Base-by-base conservation (phyloP, 2,888 invertebrate genomes). In the Ferdinandea cuprea region DNA sequence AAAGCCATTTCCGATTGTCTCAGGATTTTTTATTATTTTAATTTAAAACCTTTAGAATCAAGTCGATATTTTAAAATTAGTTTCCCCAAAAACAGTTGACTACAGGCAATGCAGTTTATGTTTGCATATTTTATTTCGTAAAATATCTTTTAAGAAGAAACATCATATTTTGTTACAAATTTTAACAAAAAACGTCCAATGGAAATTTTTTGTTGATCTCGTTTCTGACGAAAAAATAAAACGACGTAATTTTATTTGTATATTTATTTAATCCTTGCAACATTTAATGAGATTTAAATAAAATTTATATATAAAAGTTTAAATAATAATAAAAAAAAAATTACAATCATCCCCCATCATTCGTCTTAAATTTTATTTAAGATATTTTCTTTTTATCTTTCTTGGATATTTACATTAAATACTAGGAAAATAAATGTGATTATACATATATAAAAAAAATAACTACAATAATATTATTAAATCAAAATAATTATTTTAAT, bases 361-460 rank as follows among this genome's bases (percentile, higher is more conserved):
- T 17, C 17, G 46, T 37, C 50, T 74, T 68, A 54, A 66, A 61
- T 44, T 44, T 35, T 68, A 68, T 71, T 65, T 58, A 65, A 65
- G n/a, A 73, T 40, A 48, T 21, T 35, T 40, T 28, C n/a, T 13
- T 50, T 37, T 54, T 25, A 30, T 40, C 21, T 58, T 61, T 50
- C 35, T 77, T 30, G 65, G 81, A 83, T 83, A 83, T 83, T 78
- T 83, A 83, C 83, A 83, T 78, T 78, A 78, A 73, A 78, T 78
- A 78, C 68, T 78, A 73, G 66, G 61, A 63, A 66, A 77, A 72
- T 69, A 63, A 69, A 58, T 68, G 78, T 72, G 78, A 68, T 72
- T 65, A 66, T 52, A 61, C 44, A n/a, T n/a, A n/a, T n/a, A n/a
- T n/a, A n/a, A 61, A 72, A 59, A 68, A 68, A 50, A 69, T 32